Conservation (phyloP, 2,113 vertebrate species). For the Grammomys surdaster region DNA sequence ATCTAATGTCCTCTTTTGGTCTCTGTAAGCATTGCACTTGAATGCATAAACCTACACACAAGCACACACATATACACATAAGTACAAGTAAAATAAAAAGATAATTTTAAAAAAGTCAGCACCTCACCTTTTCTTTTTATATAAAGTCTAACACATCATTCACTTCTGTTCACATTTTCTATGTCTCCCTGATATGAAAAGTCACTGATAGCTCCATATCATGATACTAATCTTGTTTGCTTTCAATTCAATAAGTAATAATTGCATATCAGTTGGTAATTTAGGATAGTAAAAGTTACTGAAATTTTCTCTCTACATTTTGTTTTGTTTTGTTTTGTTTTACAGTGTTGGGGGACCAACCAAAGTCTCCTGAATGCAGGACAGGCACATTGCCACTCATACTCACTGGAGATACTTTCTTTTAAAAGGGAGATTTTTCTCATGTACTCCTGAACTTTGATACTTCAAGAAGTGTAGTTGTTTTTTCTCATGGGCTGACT, state of each 20-base stretch:
- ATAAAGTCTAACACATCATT: background rate
- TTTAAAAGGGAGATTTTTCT: background rate
- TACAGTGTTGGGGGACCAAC: background rate
- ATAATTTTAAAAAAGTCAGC: background rate
- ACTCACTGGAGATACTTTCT: background rate
- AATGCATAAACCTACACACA: background rate
- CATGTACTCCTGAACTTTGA: background rate
- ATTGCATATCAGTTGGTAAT: background rate
- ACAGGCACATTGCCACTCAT: background rate
- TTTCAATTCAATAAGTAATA: constrained; percentile 37
- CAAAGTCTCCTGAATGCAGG: background rate
- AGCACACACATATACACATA: background rate
- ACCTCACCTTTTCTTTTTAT: background rate
- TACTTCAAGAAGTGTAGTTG: background rate
- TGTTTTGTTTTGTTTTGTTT: background rate
- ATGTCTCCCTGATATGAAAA: background rate
- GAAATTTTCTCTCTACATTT: background rate
- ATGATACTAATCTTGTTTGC: background rate
- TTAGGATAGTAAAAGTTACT: background rate
- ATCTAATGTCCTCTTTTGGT: background rate
- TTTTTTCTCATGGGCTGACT: background rate
- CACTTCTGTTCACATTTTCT: background rate
- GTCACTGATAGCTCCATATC: background rate
- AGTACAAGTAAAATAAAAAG: background rate
- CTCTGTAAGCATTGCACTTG: background rate